Base-by-base conservation (phyloP, 2,888 invertebrate genomes). In the Cataglyphis albicans region DNA sequence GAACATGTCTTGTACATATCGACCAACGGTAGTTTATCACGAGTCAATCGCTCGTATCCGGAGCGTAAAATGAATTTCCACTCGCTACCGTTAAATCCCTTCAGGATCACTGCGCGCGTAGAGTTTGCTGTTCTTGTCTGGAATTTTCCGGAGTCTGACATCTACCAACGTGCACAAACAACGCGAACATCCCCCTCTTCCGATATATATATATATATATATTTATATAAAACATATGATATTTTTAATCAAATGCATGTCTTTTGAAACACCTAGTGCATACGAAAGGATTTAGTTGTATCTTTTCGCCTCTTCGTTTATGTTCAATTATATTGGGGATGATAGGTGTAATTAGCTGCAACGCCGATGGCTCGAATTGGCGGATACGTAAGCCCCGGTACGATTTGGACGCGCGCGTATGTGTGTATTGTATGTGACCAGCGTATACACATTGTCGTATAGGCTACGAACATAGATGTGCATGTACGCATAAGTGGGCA, bases 281-380 rank as follows among this genome's bases (percentile, higher is more conserved):
- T 64, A 65, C 15, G n/a, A 25, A 68, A 81, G 76, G 73, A 21
- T 82, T 83, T 48, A 41, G 84, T 83, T 86, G 85, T 72, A 81
- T 76, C 80, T 81, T 84, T 88, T 84, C 81, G 84, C 86, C 86
- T 85, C 84, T 86, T 84, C 52, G 61, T 73, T 61, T 81, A 38
- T 84, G 74, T 90, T 90, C 87, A 88, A 91, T 91, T 91, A 90
- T 86, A 84, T 86, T 85, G 82, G 68, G 86, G 84, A 88, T 90
- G 90, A 89, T 90, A 89, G 90, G 88, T 84, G 89, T 89, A 91
- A 91, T 91, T 91, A 91, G 89, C 88, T 87, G 81, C 85, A 85
- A 88, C 85, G 82, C 75, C 78, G 59, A 73, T 75, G 76, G 85
- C 73, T 82, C 63, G 61, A 81, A 85, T 74, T 76, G 35, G n/a